Conservation (phyloP, 1,140 invertebrate genomes). For the Musca vetustissima region DNA sequence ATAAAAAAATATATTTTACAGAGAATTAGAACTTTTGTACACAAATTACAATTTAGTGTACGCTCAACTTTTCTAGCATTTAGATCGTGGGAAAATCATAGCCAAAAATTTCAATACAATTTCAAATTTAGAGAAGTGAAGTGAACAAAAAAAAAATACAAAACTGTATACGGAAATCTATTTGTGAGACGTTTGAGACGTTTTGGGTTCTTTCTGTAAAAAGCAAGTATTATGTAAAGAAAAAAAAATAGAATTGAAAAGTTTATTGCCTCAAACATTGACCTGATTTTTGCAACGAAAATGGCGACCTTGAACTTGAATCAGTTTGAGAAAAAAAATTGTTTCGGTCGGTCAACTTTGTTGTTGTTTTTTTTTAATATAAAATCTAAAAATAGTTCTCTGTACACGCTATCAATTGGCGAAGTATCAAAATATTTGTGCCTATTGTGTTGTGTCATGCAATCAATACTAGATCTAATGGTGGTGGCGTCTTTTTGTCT, state of each 20-base stretch:
- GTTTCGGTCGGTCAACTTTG: background rate
- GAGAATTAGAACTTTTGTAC: background rate
- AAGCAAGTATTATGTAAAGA: background rate
- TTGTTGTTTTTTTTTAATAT: background rate
- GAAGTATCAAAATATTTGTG: background rate
- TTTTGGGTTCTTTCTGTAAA: background rate
- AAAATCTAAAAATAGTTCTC: background rate
- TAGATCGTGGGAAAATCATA: background rate
- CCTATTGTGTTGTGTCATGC: too few relatives aligned
- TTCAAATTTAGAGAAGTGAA: background rate
- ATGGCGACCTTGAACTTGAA: constrained; percentile 10
- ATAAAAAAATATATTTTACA: background rate
- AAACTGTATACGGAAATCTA: background rate
- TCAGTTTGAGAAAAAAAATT: background rate
- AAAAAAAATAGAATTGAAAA: background rate
- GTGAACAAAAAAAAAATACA: background rate
- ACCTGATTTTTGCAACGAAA: background rate
- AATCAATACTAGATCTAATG: too few relatives aligned
- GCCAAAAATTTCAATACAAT: background rate
- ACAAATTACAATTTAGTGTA: constrained; percentile 7
- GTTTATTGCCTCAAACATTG: background rate
- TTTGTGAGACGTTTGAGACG: constrained; percentile 2
- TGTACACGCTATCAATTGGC: background rate
- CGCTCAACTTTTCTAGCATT: constrained; percentile 17
- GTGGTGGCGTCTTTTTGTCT: background rate